phyloP scores from a whole-genome alignment of 2,113 vertebrate genomes.

The Nesospiza acunhae region DNA sequence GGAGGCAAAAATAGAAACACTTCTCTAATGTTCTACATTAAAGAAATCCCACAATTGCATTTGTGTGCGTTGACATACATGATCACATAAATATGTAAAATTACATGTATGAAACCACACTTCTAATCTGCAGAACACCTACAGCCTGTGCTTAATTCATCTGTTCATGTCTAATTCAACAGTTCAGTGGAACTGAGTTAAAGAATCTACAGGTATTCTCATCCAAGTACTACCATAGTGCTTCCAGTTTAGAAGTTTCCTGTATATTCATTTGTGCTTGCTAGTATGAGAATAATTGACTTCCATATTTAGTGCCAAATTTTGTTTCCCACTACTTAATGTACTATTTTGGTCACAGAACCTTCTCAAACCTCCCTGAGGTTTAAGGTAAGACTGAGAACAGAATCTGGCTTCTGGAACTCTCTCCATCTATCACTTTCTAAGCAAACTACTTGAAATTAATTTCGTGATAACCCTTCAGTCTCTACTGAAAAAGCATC shows the following conservation, averaged over 20 bases:
- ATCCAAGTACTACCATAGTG: background rate
- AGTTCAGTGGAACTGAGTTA: background rate
- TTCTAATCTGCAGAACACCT: background rate
- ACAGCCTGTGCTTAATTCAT: background rate
- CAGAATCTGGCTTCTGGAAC: background rate
- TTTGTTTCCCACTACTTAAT: background rate
- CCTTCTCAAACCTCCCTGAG: background rate
- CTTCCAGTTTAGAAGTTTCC: background rate
- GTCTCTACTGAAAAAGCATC: background rate
- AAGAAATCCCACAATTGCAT: background rate
- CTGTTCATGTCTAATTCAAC: background rate
- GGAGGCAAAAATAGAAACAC: background rate
- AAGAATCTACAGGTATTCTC: background rate
- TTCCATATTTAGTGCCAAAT: background rate
- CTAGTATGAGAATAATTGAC: background rate
- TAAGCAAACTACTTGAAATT: background rate
- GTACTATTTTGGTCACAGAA: background rate
- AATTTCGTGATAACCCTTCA: background rate
- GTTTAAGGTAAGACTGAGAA: background rate
- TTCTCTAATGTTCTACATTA: background rate
- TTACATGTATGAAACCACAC: background rate
- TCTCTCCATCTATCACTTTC: background rate
- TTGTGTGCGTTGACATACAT: fast-evolving
- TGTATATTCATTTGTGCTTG: background rate
- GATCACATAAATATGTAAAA: background rate